Conservation (phyloP, 2,888 invertebrate species). For the Heliconius charithonia region DNA sequence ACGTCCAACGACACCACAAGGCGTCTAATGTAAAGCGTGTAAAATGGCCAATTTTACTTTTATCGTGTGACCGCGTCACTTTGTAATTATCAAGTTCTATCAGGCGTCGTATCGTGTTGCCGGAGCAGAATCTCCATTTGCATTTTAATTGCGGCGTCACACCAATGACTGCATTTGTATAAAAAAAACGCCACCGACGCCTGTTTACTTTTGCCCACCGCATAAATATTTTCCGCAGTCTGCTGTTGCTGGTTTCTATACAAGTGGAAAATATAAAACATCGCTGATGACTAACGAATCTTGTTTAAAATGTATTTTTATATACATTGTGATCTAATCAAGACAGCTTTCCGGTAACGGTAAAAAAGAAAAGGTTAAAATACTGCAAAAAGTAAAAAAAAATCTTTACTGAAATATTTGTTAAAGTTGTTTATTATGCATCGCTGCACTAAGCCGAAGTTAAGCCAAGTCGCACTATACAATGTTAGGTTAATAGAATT, state of each 20-base stretch:
- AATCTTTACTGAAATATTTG: slow-evolving; percentile 1
- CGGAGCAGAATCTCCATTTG: slow-evolving; percentile 33
- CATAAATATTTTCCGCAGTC: slow-evolving; percentile 32
- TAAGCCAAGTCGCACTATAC: neutral
- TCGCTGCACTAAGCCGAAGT: slow-evolving; percentile 2
- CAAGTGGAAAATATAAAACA: slow-evolving; percentile 15
- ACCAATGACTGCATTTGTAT: slow-evolving; percentile 35
- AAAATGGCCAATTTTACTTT: neutral
- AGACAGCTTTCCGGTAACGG: neutral
- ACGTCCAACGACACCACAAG: neutral
- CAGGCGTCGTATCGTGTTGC: slow-evolving; percentile 22
- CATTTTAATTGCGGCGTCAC: slow-evolving; percentile 43
- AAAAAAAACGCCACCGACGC: slow-evolving; percentile 28
- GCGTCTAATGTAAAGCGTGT: neutral
- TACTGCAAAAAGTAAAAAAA: too few species aligned
- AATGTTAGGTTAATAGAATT: slow-evolving; percentile 12
- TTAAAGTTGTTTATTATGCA: neutral
- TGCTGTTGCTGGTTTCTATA: slow-evolving; percentile 9
- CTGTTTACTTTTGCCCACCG: slow-evolving; percentile 23
- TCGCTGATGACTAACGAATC: slow-evolving; percentile 7
- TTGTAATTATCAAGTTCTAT: slow-evolving; percentile 30
- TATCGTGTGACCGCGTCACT: neutral
- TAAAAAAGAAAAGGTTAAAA: neutral
- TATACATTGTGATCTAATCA: neutral
- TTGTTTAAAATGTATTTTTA: neutral